Percentiles rank a stretch among this genome's conserved stretches.
These are phyloP conservation scores for Nothocercus julius DNA, from an alignment of 2,113 vertebrate genomes.

Conservation along the genomic window DNA sequence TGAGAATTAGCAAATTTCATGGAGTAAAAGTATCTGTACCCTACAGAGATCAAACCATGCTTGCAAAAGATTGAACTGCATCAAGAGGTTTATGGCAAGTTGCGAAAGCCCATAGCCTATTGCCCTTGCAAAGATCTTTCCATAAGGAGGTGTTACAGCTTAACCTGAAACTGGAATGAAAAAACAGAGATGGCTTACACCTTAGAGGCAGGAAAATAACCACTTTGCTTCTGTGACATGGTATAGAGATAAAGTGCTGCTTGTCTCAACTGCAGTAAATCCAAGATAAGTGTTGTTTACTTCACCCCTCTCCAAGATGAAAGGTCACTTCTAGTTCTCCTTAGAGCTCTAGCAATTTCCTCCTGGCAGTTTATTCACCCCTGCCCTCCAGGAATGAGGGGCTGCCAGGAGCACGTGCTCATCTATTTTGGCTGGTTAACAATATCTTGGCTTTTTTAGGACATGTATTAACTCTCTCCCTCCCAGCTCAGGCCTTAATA, in stretches of 20 bases:
- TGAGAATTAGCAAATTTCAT: background rate
- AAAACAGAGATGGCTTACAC: background rate
- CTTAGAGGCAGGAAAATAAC: background rate
- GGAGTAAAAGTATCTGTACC: slow-evolving; percentile 7
- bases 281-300: slow-evolving; percentile 10
- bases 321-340: background rate
- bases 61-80: background rate
- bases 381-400: background rate
- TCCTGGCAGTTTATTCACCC: background rate
- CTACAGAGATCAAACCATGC: background rate
- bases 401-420: background rate
- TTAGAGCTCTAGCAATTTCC: slow-evolving; percentile 36
- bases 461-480: background rate
- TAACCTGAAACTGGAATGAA: background rate
- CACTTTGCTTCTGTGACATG: rapidly evolving
- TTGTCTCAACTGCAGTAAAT: background rate
- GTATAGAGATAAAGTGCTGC: background rate
- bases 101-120: background rate
- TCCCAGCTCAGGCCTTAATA: background rate
- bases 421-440: background rate
- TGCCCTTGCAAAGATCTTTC: background rate
- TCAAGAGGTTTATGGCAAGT: background rate
- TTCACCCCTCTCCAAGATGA: slow-evolving; percentile 22
- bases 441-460: background rate
- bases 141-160: background rate